phyloP scores from a whole-genome alignment of 1,140 invertebrate species.

The Glossosoma conforme region DNA sequence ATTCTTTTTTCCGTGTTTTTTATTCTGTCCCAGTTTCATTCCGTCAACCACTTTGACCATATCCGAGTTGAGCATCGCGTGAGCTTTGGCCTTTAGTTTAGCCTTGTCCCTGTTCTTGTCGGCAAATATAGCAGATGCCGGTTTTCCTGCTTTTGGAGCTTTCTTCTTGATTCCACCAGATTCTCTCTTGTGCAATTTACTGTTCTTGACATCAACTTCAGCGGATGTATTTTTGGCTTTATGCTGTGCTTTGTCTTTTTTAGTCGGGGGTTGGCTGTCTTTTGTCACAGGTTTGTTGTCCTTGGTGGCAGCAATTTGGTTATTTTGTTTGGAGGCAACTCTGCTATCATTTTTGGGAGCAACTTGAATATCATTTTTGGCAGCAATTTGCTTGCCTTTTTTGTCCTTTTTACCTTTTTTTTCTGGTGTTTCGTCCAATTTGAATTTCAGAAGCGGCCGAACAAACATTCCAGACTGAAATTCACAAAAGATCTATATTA shows the following conservation, averaged over 20 bases:
- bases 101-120: slow-evolving; percentile 3
- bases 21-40: too few species aligned
- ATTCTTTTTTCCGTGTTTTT: too few species aligned
- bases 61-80: slow-evolving; percentile 4
- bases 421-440: slow-evolving; percentile 5
- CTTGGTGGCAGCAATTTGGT: too few species aligned
- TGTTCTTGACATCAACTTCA: background rate
- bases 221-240: too few species aligned
- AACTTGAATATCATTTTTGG: too few species aligned
- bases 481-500: background rate
- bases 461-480: slow-evolving; percentile 14
- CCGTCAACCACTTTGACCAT: slow-evolving; percentile 8
- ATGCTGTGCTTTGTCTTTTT: too few species aligned
- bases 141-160: background rate
- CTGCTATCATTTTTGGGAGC: too few species aligned
- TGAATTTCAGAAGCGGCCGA: slow-evolving; percentile 7
- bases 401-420: slow-evolving; percentile 9
- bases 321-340: too few species aligned
- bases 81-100: background rate
- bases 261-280: too few species aligned
- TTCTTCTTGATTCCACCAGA: slow-evolving; percentile 21
- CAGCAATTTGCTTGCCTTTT: slow-evolving; percentile 6
- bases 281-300: too few species aligned
- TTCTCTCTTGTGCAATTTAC: slow-evolving; percentile 11
- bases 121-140: background rate